Evolutionary conservation across 2,797 vertebrate genomes (phyloP).

Genomic region (Sandelia bainsii): DNA sequence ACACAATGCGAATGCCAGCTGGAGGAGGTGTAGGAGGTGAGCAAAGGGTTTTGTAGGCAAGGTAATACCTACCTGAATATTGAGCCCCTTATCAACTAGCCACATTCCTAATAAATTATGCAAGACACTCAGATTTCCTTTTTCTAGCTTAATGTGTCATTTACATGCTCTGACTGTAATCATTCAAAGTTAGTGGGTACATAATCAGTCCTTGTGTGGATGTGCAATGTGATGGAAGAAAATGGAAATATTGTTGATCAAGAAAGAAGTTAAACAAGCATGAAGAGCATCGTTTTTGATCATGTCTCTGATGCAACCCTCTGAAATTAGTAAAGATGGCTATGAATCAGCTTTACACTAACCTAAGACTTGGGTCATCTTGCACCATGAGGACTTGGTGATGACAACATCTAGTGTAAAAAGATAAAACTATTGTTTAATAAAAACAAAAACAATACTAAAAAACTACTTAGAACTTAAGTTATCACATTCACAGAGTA

Average conservation of each 20-base stretch:
- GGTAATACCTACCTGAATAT: constrained; percentile 68
- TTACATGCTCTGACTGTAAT: constrained; percentile 41
- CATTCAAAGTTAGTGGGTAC: constrained; percentile 37
- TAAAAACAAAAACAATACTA: not conserved
- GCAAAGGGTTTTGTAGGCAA: constrained; percentile 35
- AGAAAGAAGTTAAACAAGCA: constrained; percentile 47
- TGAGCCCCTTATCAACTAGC: constrained; percentile 68
- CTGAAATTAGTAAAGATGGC: constrained; percentile 37
- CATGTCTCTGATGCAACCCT: constrained; percentile 55
- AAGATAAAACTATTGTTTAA: not conserved
- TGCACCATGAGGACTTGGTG: not conserved
- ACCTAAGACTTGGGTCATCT: constrained; percentile 8
- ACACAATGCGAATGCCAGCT: constrained; percentile 50
- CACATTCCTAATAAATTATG: constrained; percentile 74
- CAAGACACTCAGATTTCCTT: constrained; percentile 66
- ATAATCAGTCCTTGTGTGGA: constrained; percentile 39
- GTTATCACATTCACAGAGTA: not conserved
- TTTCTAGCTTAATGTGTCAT: constrained; percentile 69
- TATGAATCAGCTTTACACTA: constrained; percentile 21
- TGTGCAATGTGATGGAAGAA: constrained; percentile 55
- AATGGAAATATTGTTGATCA: constrained; percentile 56
- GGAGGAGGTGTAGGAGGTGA: constrained; percentile 46
- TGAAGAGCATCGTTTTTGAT: constrained; percentile 48
- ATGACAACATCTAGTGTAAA: no score
- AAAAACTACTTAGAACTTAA: not conserved